These are phyloP conservation scores for Phthorimaea operculella DNA, from an alignment of 1,140 invertebrate genomes.

Conservation along the genomic window DNA sequence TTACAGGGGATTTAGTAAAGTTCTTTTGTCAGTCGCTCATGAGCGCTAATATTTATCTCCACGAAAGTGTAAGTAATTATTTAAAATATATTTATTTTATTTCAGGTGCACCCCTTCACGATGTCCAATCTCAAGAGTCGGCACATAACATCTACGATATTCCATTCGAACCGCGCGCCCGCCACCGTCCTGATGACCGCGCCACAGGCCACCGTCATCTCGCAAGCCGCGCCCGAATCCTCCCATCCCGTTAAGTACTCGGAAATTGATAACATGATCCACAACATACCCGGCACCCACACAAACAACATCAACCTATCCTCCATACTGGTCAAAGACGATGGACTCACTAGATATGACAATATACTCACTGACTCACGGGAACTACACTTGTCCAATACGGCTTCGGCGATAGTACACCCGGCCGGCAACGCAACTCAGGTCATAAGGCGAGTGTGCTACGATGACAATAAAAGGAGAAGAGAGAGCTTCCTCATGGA, in stretches of 20 bases:
- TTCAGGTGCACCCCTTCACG: conserved; percentile 52
- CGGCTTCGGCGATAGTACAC: conserved; percentile 46
- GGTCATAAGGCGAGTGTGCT: conserved; percentile 52
- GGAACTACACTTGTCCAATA: conserved; percentile 46
- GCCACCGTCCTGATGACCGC: conserved; percentile 53
- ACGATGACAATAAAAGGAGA: conserved; percentile 38
- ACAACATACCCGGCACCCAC: conserved; percentile 22
- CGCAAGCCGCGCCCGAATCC: conserved; percentile 37
- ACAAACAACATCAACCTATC: conserved; percentile 32
- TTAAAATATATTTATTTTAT: conserved; percentile 10
- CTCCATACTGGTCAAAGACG: conserved; percentile 47
- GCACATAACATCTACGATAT: conserved; percentile 59
- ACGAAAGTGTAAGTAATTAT: no score
- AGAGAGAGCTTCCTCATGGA: conserved; percentile 39
- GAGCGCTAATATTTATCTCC: no score
- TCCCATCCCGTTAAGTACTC: conserved; percentile 35
- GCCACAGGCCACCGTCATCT: conserved; percentile 54
- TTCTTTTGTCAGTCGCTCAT: no score
- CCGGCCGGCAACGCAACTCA: conserved; percentile 46
- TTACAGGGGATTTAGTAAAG: no score
- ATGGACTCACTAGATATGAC: conserved; percentile 42
- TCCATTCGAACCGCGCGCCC: conserved; percentile 44
- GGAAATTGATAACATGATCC: conserved; percentile 44
- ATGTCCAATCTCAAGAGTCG: conserved; percentile 47
- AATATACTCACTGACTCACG: conserved; percentile 43